Evolutionary conservation across 1,140 invertebrate species (phyloP), one percentile per base, ranked within the genome.

Genomic region (Physella acuta): DNA sequence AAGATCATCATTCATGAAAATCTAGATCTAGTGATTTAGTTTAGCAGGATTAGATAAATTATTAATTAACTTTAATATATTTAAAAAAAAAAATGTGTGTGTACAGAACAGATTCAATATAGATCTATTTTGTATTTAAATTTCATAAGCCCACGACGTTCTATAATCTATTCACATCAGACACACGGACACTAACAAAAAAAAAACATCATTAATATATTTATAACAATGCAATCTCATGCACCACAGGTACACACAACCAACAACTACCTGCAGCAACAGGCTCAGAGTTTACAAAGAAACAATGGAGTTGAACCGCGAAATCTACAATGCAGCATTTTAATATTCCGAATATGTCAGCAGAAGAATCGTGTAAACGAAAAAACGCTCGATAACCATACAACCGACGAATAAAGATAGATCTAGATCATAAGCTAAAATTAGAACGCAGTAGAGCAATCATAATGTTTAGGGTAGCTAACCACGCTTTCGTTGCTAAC

Each of bases 401-500:
- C 8, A 5, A n/a, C 26, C 26, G 11, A 5, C 8, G 8, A 14
- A 8, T 16, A 4, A 33, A 36, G 31, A 24, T 60, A 60, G 20
- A 60, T 33, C 4, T 28, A 60, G 11, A 60, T 14, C 5, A 31
- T 36, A 14, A 30, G 11, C 14, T 60, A 14, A 33, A 33, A 31
- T 26, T 31, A 31, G 11, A 60, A 60, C 34, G 3, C 28, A 5
- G 11, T 11, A 3, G 58, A 31, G 31, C 14, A 34, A 5, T 14
- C 58, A 36, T n/a, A n/a, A n/a, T n/a, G n/a, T n/a, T 26, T 63
- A 3, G 2, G 33, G 61, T 63, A 49, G 37, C 61, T 51, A 63
- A 49, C 37, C 36, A 63, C 61, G 61, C 61, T 30, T 31, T 49
- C 8, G 61, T 63, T 63, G 61, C 61, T 63, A 63, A 63, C 61